These are phyloP conservation scores for Macrobrachium rosenbergii DNA, from an alignment of 1,140 invertebrate genomes.

Conservation along the genomic window DNA sequence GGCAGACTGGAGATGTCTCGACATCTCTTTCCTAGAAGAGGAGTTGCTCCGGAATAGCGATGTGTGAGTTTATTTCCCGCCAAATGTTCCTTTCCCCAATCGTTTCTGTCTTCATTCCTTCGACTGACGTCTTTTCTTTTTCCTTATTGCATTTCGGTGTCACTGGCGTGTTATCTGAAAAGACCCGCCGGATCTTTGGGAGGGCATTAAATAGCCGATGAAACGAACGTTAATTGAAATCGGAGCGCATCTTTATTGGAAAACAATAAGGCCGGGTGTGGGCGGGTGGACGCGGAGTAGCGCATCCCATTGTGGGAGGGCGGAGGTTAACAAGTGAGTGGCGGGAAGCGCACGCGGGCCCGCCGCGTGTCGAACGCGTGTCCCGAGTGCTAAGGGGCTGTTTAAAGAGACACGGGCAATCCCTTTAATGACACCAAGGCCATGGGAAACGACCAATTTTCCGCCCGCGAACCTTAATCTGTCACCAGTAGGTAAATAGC, in stretches of 20 bases:
- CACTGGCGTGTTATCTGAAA: too few relatives aligned
- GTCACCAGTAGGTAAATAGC: constrained; percentile 62
- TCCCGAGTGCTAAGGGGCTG: constrained; percentile 41
- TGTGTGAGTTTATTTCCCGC: too few relatives aligned
- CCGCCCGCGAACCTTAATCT: constrained; percentile 58
- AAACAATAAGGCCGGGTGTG: constrained; percentile 38
- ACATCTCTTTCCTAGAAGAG: too few relatives aligned
- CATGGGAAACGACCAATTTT: constrained; percentile 63
- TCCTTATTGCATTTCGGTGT: too few relatives aligned
- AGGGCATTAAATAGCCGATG: too few relatives aligned
- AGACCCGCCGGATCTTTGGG: too few relatives aligned
- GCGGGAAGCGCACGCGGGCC: not conserved
- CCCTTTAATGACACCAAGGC: constrained; percentile 58
- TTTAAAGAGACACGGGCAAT: constrained; percentile 62
- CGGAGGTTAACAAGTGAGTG: constrained; percentile 51
- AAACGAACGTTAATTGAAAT: not conserved
- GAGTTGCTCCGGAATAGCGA: too few relatives aligned
- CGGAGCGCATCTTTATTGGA: not conserved
- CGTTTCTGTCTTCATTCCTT: too few relatives aligned
- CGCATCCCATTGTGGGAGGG: constrained; percentile 43
- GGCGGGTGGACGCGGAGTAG: not conserved
- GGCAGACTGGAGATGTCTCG: too few relatives aligned
- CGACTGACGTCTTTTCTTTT: too few relatives aligned
- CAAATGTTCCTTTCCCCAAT: too few relatives aligned
- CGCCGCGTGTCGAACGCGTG: constrained; percentile 46